These are phyloP conservation scores for Agapornis roseicollis DNA, from an alignment of 2,113 vertebrate genomes.

Conservation along the genomic window DNA sequence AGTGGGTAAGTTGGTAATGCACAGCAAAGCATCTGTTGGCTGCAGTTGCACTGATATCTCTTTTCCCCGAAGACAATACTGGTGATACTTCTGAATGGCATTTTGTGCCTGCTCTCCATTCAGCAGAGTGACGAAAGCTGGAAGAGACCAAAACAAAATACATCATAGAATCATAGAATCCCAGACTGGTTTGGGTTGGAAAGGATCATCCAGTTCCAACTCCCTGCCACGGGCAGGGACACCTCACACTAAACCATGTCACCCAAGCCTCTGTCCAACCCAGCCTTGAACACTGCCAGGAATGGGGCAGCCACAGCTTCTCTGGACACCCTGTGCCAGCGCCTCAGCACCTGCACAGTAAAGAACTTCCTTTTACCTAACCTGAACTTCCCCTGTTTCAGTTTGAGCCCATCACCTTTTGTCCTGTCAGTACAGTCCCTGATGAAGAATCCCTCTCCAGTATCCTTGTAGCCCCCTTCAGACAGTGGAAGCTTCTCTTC, in stretches of 20 bases:
- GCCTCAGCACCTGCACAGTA: no score
- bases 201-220: neutral
- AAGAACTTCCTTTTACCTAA: no score
- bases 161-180: neutral
- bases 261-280: neutral
- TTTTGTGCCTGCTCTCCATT: constrained; percentile 96
- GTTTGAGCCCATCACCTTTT: no score
- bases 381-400: no score
- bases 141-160: constrained; percentile 8
- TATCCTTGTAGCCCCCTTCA: no score
- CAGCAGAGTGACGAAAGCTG: constrained; percentile 95
- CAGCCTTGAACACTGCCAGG: no score
- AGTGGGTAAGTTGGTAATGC: constrained; percentile 90
- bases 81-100: constrained; percentile 90
- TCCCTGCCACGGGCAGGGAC: neutral
- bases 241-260: neutral
- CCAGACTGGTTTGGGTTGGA: neutral
- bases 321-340: no score
- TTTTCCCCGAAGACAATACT: constrained; percentile 86
- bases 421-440: no score
- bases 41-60: constrained; percentile 91
- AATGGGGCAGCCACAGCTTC: no score
- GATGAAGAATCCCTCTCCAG: neutral
- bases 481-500: no score
- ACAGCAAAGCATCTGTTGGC: constrained; percentile 94